Conservation (phyloP, 2,797 vertebrate genomes). For the Argya squamiceps region DNA sequence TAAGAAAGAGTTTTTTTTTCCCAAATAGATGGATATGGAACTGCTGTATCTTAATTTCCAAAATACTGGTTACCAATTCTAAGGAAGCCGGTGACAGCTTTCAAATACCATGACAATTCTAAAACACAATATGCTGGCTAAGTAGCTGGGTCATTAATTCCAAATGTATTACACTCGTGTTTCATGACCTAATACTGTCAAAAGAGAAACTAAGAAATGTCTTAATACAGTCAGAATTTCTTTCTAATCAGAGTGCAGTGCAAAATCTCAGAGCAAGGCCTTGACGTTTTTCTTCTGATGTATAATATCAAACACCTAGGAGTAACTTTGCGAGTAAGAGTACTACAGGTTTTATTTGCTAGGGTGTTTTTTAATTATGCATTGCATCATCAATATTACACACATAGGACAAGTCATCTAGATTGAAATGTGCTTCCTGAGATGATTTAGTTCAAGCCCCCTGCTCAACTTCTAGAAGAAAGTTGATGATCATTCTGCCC, state of each 20-base stretch:
- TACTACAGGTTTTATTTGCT: background rate
- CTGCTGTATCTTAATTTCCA: background rate
- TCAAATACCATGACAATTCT: background rate
- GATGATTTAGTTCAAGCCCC: background rate
- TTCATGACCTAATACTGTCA: background rate
- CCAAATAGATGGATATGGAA: too few species aligned
- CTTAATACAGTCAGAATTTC: background rate
- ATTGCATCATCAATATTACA: background rate
- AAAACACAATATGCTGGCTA: background rate
- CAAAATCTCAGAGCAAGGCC: background rate
- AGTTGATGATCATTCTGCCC: background rate
- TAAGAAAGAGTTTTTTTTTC: background rate
- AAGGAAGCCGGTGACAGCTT: background rate
- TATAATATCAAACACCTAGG: background rate
- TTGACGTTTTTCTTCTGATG: background rate
- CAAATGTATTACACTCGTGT: background rate
- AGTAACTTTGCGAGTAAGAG: background rate
- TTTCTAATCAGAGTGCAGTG: background rate
- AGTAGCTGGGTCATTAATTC: background rate
- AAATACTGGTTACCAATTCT: background rate
- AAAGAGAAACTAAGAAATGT: background rate
- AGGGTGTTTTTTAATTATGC: rapidly evolving
- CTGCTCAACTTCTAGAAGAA: background rate
- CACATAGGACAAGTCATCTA: background rate
- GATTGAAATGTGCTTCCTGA: background rate